Conservation (phyloP, 2,113 vertebrate species). For the Asarcornis scutulata region DNA sequence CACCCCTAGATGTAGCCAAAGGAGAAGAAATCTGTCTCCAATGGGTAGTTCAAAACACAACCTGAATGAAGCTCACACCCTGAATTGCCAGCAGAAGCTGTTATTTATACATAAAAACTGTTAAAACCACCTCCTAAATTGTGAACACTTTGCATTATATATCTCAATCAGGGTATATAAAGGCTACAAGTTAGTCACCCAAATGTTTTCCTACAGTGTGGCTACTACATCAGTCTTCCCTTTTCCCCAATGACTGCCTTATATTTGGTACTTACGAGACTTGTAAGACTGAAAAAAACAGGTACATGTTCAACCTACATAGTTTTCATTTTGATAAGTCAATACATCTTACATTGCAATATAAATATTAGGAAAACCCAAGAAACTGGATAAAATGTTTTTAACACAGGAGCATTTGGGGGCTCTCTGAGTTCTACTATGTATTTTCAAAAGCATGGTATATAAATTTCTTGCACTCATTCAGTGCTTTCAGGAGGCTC, state of each 20-base stretch:
- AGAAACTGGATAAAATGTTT: background rate
- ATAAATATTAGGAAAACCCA: background rate
- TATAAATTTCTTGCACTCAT: background rate
- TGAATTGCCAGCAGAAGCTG: background rate
- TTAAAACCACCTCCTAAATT: background rate
- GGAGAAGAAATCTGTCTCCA: background rate
- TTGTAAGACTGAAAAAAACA: background rate
- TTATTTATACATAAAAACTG: background rate
- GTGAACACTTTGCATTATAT: background rate
- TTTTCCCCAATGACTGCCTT: background rate
- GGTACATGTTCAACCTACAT: background rate
- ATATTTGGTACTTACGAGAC: background rate
- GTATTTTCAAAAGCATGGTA: background rate
- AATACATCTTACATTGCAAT: background rate
- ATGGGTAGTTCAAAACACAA: background rate
- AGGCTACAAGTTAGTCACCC: background rate
- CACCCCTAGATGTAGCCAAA: background rate
- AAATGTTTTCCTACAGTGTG: background rate
- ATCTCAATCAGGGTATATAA: background rate
- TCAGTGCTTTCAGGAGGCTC: background rate
- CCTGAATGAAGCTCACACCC: background rate
- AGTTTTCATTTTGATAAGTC: background rate
- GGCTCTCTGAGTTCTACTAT: background rate
- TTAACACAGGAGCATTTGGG: background rate
- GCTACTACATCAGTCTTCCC: background rate